Evolutionary conservation across 2,888 invertebrate genomes (phyloP).

Genomic region (Thalpophila matura): DNA sequence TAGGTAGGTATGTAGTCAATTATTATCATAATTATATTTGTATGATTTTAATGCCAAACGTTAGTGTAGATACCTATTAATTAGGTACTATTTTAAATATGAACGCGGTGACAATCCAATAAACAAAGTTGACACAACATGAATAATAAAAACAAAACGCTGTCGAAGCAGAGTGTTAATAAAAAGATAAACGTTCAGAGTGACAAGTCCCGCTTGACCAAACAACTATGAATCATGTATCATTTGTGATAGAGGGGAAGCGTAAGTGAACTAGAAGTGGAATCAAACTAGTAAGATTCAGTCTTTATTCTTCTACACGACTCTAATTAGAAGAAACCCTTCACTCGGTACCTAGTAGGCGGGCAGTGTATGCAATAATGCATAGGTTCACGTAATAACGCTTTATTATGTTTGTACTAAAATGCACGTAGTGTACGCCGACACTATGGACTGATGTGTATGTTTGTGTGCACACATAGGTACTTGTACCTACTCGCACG

Average conservation of each 20-base stretch:
- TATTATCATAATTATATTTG: slow-evolving; percentile 23
- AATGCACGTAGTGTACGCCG: slow-evolving; percentile 62
- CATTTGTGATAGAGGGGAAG: slow-evolving; percentile 48
- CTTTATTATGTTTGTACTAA: slow-evolving; percentile 66
- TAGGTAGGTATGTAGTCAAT: too few species aligned
- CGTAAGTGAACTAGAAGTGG: slow-evolving; percentile 40
- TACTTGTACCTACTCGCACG: slow-evolving; percentile 49
- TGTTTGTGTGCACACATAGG: slow-evolving; percentile 59
- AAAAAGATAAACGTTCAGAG: slow-evolving; percentile 49
- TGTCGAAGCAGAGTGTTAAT: slow-evolving; percentile 45
- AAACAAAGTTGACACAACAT: slow-evolving; percentile 33
- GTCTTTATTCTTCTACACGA: slow-evolving; percentile 26
- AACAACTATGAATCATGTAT: slow-evolving; percentile 58
- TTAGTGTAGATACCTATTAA: slow-evolving; percentile 2
- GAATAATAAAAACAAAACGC: slow-evolving; percentile 44
- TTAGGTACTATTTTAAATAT: slow-evolving; percentile 20
- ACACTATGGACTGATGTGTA: slow-evolving; percentile 55
- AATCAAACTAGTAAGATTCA: slow-evolving; percentile 32
- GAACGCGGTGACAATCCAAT: slow-evolving; percentile 21
- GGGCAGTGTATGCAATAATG: slow-evolving; percentile 61
- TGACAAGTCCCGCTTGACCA: slow-evolving; percentile 50
- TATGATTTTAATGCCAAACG: slow-evolving; percentile 20
- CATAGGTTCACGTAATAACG: slow-evolving; percentile 68
- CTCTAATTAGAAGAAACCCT: slow-evolving; percentile 24
- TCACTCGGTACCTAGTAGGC: slow-evolving; percentile 2